Base-by-base conservation (phyloP, 53 echinoderm and acorn worm genomes). In the Pentamera pediparva region DNA sequence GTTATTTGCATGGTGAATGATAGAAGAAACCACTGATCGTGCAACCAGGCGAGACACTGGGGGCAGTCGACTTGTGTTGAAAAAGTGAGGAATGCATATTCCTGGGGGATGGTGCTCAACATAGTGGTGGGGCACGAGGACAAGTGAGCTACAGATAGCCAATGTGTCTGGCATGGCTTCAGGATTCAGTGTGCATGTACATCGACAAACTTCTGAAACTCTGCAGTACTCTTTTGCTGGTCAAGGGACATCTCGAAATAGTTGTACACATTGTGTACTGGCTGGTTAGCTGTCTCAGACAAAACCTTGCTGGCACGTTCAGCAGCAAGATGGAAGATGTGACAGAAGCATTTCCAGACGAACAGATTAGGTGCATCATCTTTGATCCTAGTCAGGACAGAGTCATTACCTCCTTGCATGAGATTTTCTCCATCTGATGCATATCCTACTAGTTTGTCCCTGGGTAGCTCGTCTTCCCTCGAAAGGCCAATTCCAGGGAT, bases 271-370 rank as follows among this genome's bases (percentile, higher is more conserved):
- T 58, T 36, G 0, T 75, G 75, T 17, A 75, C 36, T 19, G 58
- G 75, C 32, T 75, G 36, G 35, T 75, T 58, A 27, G 75, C 75
- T 32, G 75, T 35, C 1, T 75, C 58, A 15, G 56, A 56, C 35
- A 74, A 58, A 28, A 55, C 25, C 32, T 58, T 54, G 25, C 75
- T 56, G 20, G 49, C 33, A 10, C 27, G 60, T 3, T 55, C 57
- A 4, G 57, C 75, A 18, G 58, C 75, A 18, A 75, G 75, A 56
- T 75, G 75, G 35, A 75, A 75, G 13, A 39, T 65, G 73, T 72
- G 73, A 32, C 73, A 72, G 54, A 29, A 72, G 28, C 54, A 72
- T 34, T 72, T 50, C 6, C 55, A 29, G 73, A 72, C 73, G 31
- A 72, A 72, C 19, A 72, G 12, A 30, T 72, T 72, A 17, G 73